These are phyloP conservation scores for Dendrocincla tyrannina DNA, from an alignment of 2,797 vertebrate species.

Conservation along the genomic window DNA sequence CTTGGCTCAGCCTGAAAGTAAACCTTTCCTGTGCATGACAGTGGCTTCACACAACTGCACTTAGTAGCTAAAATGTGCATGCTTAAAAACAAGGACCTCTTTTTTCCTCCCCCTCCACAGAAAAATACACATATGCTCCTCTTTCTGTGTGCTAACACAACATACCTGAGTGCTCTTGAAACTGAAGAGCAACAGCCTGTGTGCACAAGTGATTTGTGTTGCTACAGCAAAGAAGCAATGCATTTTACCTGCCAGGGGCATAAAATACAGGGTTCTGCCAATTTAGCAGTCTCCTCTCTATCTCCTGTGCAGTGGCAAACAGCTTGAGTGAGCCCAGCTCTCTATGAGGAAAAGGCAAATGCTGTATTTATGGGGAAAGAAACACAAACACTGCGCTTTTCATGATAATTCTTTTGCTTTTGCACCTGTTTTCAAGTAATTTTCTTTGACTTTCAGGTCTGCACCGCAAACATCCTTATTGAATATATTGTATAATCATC, in stretches of 20 bases:
- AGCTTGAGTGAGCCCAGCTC: neutral
- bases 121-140: accelerated
- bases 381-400: neutral
- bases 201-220: neutral
- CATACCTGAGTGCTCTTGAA: neutral
- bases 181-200: conserved; percentile 24
- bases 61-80: neutral
- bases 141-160: neutral
- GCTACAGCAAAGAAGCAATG: neutral
- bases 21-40: accelerated
- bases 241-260: conserved; percentile 19
- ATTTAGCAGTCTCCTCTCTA: neutral
- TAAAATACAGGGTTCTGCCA: neutral
- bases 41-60: neutral
- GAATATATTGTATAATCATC: neutral
- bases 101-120: accelerated
- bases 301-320: neutral
- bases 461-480: neutral
- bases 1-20: neutral
- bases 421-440: neutral
- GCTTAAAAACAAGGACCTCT: neutral
- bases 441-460: neutral
- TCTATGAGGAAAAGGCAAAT: neutral
- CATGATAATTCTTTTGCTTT: neutral
- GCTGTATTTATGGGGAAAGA: neutral